Evolutionary conservation across 2,113 vertebrate genomes (phyloP).

Genomic region (Vimba vimba): DNA sequence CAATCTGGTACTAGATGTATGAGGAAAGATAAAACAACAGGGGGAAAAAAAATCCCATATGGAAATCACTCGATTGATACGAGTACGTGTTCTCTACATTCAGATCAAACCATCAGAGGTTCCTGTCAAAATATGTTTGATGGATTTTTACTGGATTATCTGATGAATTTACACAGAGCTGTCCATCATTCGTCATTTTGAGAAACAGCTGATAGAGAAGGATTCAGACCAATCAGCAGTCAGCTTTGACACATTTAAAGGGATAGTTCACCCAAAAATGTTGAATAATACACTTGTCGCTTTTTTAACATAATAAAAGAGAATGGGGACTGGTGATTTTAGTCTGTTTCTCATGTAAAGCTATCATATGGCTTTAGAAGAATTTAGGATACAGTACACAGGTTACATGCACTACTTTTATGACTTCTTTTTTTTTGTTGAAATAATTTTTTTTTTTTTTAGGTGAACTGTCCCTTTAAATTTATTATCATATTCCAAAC

Average conservation of each 20-base stretch:
- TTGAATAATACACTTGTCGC: not conserved
- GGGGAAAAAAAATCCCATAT: not conserved
- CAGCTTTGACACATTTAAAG: not conserved
- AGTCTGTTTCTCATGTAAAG: not conserved
- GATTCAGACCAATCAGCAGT: slow-evolving; percentile 18
- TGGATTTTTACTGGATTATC: not conserved
- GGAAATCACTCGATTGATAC: not conserved
- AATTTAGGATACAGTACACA: not conserved
- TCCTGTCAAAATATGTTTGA: slow-evolving; percentile 10
- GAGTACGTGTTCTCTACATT: not conserved
- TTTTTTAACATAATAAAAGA: not conserved
- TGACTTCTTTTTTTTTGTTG: not conserved
- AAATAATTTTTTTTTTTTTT: not conserved
- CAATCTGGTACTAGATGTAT: slow-evolving; percentile 12
- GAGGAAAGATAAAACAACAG: not conserved
- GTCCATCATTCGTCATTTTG: slow-evolving; percentile 18
- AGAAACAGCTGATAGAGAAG: not conserved
- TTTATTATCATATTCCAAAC: not conserved
- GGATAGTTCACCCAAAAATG: not conserved
- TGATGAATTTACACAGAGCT: slow-evolving; percentile 19
- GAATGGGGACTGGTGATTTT: not conserved
- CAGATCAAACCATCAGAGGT: slow-evolving; percentile 5
- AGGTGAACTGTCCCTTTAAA: not conserved
- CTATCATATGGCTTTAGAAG: not conserved
- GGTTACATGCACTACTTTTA: not conserved